phyloP scores from a whole-genome alignment of 2,888 invertebrate genomes.

The Amphimallon solstitiale region DNA sequence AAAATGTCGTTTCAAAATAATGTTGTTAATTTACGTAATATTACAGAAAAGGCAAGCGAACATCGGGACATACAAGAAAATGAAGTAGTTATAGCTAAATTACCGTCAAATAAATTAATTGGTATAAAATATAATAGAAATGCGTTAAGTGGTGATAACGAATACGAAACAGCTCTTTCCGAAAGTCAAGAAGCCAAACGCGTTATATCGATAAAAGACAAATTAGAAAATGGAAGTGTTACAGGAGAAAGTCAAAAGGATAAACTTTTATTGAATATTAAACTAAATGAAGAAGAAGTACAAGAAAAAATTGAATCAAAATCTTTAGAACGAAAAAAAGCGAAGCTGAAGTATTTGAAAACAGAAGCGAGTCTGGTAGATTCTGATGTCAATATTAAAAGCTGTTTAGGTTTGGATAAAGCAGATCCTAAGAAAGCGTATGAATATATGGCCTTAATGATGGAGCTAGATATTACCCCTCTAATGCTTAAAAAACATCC shows the following conservation, averaged over 20 bases:
- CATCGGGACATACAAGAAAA: constrained; percentile 48
- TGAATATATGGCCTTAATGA: constrained; percentile 71
- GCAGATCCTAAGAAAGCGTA: constrained; percentile 80
- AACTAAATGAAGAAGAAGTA: constrained; percentile 70
- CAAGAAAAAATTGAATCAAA: constrained; percentile 65
- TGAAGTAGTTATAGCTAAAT: constrained; percentile 71
- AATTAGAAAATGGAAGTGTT: constrained; percentile 51
- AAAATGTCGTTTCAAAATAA: no score
- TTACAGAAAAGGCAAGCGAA: constrained; percentile 49
- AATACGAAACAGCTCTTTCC: constrained; percentile 71
- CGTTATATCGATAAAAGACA: constrained; percentile 71
- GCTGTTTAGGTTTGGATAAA: constrained; percentile 71
- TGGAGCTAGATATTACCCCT: constrained; percentile 71
- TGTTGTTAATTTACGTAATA: no score
- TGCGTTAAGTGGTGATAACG: constrained; percentile 70
- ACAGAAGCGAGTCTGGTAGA: constrained; percentile 74
- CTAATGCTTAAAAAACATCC: constrained; percentile 86
- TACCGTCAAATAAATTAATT: constrained; percentile 71
- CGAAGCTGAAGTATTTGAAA: constrained; percentile 70
- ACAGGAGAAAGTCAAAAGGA: constrained; percentile 44
- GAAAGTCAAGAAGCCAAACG: constrained; percentile 72
- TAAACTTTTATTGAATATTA: constrained; percentile 69
- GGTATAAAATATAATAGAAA: constrained; percentile 74
- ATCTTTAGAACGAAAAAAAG: constrained; percentile 68
- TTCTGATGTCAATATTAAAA: constrained; percentile 74